Percentiles rank a stretch among this genome's conserved stretches.
Evolutionary conservation across 2,888 invertebrate species (phyloP).

Genomic region (Caenorhabditis wallacei): DNA sequence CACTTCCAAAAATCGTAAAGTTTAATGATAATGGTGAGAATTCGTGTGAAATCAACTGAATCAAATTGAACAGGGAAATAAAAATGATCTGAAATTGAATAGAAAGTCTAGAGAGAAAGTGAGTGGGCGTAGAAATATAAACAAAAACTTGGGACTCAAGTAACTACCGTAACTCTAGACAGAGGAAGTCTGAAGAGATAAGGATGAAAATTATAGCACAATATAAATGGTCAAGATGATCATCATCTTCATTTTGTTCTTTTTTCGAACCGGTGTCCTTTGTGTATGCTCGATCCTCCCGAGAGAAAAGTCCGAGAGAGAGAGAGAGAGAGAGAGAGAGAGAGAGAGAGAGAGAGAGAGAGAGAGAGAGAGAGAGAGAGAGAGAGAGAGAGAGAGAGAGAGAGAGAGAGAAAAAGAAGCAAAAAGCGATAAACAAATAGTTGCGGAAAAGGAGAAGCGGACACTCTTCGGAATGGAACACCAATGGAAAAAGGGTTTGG

Average conservation of each 20-base stretch:
- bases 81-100: neutral
- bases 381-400: neutral
- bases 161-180: neutral
- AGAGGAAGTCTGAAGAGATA: neutral
- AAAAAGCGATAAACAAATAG: constrained; percentile 62
- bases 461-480: constrained; percentile 40
- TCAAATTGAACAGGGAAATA: constrained; percentile 20
- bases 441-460: constrained; percentile 42
- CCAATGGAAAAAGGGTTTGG: constrained; percentile 4
- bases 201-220: constrained; percentile 23
- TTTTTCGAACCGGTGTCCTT: constrained; percentile 55
- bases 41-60: constrained; percentile 34
- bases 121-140: constrained; percentile 2
- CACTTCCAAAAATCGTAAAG: constrained; percentile 52
- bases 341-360: constrained; percentile 58
- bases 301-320: neutral
- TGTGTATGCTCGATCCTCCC: constrained; percentile 31
- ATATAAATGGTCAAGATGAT: neutral
- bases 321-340: neutral
- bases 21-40: constrained; percentile 62
- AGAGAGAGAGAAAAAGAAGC: constrained; percentile 14
- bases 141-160: neutral
- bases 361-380: constrained; percentile 29
- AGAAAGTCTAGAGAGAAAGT: neutral
- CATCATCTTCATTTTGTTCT: too few relatives aligned